Conservation (phyloP, 1,140 invertebrate genomes). For the Ips typographus region DNA sequence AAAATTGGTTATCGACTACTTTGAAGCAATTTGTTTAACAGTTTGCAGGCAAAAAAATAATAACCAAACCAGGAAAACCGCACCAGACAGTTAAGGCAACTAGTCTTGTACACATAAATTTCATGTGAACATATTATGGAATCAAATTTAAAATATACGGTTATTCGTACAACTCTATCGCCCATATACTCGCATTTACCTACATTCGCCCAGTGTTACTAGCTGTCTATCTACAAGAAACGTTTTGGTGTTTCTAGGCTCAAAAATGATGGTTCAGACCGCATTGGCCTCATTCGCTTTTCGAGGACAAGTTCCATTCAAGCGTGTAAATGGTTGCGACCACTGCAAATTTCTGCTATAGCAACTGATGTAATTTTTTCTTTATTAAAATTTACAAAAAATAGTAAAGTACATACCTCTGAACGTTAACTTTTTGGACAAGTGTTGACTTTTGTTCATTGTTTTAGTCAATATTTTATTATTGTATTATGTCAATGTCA, state of each 20-base stretch:
- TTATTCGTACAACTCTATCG: conserved; percentile 14
- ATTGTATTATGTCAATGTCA: too few species aligned
- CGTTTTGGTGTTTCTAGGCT: conserved; percentile 23
- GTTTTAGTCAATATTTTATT: too few species aligned
- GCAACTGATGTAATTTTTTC: conserved; percentile 1
- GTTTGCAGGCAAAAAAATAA: too few species aligned
- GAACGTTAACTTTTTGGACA: too few species aligned
- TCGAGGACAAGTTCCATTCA: conserved; percentile 22
- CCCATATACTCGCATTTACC: conserved; percentile 14
- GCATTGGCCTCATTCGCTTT: conserved; percentile 18
- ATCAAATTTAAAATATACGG: conserved; percentile 11
- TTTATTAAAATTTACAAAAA: too few species aligned
- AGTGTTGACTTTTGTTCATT: too few species aligned
- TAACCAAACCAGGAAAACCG: too few species aligned
- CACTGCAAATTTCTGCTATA: not conserved
- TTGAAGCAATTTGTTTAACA: too few species aligned
- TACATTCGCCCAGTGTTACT: conserved; percentile 8
- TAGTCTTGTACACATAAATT: too few species aligned
- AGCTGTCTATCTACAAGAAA: conserved; percentile 5
- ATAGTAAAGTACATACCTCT: too few species aligned
- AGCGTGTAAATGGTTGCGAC: not conserved
- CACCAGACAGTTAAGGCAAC: too few species aligned
- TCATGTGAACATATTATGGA: not conserved
- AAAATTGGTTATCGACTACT: too few species aligned
- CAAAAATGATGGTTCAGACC: conserved; percentile 18